These are phyloP conservation scores for Steinernema feltiae DNA, from an alignment of 1,140 invertebrate species.

Conservation along the genomic window DNA sequence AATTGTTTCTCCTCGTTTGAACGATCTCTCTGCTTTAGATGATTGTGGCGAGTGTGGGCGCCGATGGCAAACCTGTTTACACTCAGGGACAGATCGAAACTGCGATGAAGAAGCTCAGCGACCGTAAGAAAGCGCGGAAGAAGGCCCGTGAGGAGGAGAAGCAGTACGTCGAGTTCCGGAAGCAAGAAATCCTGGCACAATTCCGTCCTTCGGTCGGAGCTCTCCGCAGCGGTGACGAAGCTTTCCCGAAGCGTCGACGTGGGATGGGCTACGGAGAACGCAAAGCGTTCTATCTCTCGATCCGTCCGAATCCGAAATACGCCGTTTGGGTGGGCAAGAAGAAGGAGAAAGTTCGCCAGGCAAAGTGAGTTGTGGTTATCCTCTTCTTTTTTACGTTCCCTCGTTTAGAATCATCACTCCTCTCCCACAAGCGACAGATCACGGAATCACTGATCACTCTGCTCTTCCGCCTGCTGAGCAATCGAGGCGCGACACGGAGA, in stretches of 20 bases:
- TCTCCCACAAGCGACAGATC: not conserved
- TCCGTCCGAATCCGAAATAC: constrained; percentile 24
- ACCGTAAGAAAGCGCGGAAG: constrained; percentile 10
- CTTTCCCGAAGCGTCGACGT: constrained; percentile 11
- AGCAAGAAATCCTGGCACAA: constrained; percentile 1
- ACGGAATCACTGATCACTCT: not conserved
- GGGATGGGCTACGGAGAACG: constrained; percentile 22
- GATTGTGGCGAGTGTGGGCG: not conserved
- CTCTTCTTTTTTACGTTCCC: not conserved
- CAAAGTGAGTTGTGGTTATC: not conserved
- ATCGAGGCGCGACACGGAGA: not conserved
- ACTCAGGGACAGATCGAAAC: not conserved
- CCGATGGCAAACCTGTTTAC: not conserved
- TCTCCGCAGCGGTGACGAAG: constrained; percentile 14
- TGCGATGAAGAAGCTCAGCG: not conserved
- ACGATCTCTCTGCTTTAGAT: not conserved
- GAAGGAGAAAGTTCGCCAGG: constrained; percentile 13
- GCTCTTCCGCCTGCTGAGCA: not conserved
- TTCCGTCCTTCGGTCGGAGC: constrained; percentile 19
- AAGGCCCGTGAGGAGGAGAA: constrained; percentile 17
- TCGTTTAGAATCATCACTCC: not conserved
- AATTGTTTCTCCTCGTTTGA: not conserved
- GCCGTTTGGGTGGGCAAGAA: constrained; percentile 20
- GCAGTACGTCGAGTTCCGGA: constrained; percentile 21
- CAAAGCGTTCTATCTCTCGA: constrained; percentile 20